Base-by-base conservation (phyloP, 2,888 invertebrate genomes). In the Sesia bembeciformis region DNA sequence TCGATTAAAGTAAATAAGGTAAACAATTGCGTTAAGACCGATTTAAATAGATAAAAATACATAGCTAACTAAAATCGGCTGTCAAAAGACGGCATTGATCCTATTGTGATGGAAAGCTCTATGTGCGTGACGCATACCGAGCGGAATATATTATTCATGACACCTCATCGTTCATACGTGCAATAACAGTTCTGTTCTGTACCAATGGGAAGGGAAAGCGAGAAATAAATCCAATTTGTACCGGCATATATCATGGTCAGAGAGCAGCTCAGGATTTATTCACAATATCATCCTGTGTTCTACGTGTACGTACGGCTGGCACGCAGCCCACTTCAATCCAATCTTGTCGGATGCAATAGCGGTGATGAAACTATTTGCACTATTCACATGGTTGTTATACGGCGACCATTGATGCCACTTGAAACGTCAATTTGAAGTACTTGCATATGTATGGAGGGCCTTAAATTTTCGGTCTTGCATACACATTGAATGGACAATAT, bases 171-270 rank as follows among this genome's bases (percentile, higher is more conserved):
- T 80, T 84, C 82, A 84, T 81, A 84, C 81, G 76, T 77, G 79
- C 78, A 79, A 81, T 81, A 84, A 83, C 80, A 81, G 79, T 84
- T 78, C 76, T 81, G 76, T 77, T 78, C 74, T 72, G 75, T 76
- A 70, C 77, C 77, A 77, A 78, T 78, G 74, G 73, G 74, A 76
- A 77, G 74, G 77, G 77, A 79, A 78, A 78, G 72, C 79, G 80
- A 68, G 73, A 74, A 78, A 84, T 85, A 85, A 85, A 87, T 86
- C 86, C 84, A 86, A 87, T 88, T 86, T 86, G 82, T 81, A 79
- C 81, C 78, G 77, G 69, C 76, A 77, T 88, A 83, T 78, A 85
- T 87, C 86, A 82, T 82, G 85, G 83, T 79, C 84, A 79, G 77
- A 74, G 68, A 72, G 67, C 67, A 72, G 70, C 67, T 73, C 74